Conservation (phyloP, 2,113 vertebrate genomes). For the Casuarius casuarius region DNA sequence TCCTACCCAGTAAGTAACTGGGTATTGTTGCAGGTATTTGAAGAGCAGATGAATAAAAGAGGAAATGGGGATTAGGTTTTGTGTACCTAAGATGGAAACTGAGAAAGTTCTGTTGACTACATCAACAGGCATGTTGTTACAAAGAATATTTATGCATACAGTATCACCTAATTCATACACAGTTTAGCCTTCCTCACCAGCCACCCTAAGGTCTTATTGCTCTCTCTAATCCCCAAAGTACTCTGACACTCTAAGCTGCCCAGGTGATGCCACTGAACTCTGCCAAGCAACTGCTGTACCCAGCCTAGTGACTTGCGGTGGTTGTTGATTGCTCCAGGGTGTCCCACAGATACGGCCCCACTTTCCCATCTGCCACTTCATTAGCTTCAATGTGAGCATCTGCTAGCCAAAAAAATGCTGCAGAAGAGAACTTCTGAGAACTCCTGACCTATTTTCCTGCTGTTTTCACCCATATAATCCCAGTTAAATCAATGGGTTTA, state of each 20-base stretch:
- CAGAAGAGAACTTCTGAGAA: not conserved
- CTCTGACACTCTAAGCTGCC: not conserved
- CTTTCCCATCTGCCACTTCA: not conserved
- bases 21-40: not conserved
- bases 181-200: not conserved
- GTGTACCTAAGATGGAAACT: not conserved
- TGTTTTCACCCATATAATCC: accelerated
- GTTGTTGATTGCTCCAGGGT: accelerated
- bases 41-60: not conserved
- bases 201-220: not conserved
- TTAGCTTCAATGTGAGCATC: accelerated
- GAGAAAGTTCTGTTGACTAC: not conserved
- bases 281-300: not conserved
- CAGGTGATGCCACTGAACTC: accelerated
- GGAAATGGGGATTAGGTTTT: not conserved
- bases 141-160: not conserved
- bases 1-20: not conserved
- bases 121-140: not conserved
- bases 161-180: not conserved
- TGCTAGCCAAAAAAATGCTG: not conserved
- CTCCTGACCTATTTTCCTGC: not conserved
- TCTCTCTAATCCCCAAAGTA: not conserved
- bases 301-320: accelerated
- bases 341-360: not conserved
- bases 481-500: not conserved